Base-by-base conservation (phyloP, 2,888 invertebrate genomes). In the Lepidocyrtinus sp. region DNA sequence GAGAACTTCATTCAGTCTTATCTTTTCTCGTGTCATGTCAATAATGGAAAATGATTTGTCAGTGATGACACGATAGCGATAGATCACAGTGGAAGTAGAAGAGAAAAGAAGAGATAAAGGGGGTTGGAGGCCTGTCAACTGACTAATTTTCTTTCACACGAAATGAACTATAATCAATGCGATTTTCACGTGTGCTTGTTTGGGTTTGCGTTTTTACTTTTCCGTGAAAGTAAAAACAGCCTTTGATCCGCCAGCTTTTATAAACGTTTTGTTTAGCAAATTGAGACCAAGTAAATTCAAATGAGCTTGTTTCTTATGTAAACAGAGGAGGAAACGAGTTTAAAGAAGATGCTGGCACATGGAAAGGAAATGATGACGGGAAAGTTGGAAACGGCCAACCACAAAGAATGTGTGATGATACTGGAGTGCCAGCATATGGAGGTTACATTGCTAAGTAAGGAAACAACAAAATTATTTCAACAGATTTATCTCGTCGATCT, bases 361-460 rank as follows among this genome's bases (percentile, higher is more conserved):
- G 99, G 99, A 98, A 98, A 90, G 96, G 96, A 85, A 97, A 96
- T 89, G 98, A 99, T 87, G 99, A 99, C 89, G 99, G 99, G 21
- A 97, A 98, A 91, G 96, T 99, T 87, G 96, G 97, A 74, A 96
- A 95, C 90, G 96, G 96, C 89, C 97, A 97, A 88, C 97, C 97
- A 19, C 94, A 96, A 88, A 92, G 97, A 85, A 96, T 96, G 94
- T 97, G 97, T 88, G 97, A 97, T 88, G 93, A 96, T 88, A 96
- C 96, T 89, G 96, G 96, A 65, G 91, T 79, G 24, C 79, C 80
- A 36, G 87, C 96, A 88, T 96, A 95, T 88, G 96, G 96, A 86
- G 97, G 97, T 73, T 98, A 97, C 90, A 96, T 99, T 89, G 97
- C 97, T 88, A 93, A 94, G 92, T 93, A 88, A 81, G n/a, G 5